Base-by-base conservation (phyloP, 2,797 vertebrate genomes). In the Chiropotes sagulatus region DNA sequence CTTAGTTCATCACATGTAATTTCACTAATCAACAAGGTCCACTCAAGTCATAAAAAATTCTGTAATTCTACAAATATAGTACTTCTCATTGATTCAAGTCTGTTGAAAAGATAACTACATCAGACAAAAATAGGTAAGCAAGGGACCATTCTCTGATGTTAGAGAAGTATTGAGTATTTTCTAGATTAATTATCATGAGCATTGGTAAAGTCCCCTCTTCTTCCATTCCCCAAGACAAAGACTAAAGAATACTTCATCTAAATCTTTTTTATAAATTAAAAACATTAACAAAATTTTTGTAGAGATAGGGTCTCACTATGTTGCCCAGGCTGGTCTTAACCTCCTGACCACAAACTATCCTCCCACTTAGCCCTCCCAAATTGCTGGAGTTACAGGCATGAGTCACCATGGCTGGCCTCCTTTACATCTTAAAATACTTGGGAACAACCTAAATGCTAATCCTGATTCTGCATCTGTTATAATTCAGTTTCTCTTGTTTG, bases 361-460 rank as follows among this genome's bases (percentile, higher is more conserved):
- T 67, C 33, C 64, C 0, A 17, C 64, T n/a, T n/a, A 67, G 33
- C 64, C 64, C 64, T n/a, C 33, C 64, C 33, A 7, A 67, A 67
- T n/a, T 67, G 33, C 15, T 67, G 33, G 15, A 67, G 33, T n/a
- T n/a, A 67, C 0, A 28, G 33, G 33, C 7, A 7, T 67, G 33
- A 67, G 64, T 67, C 64, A 67, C 64, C 15, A 0, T n/a, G 64
- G 64, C 64, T 67, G 64, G 64, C 64, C 64, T 67, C 54, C 48
- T 64, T 84, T 36, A 61, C 28, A 80, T 88, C 24, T 86, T 81
- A 94, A 91, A 96, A 94, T 82, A 39, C 14, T 64, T 81, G 76
- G 57, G 57, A 95, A 88, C 82, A 94, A 79, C 61, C 7, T 81
- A 93, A 94, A 93, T 95, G 81, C n/a, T 90, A 94, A 84, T 94